These are phyloP conservation scores for Dendropsophus ebraccatus DNA, from an alignment of 2,113 vertebrate species.

Conservation along the genomic window DNA sequence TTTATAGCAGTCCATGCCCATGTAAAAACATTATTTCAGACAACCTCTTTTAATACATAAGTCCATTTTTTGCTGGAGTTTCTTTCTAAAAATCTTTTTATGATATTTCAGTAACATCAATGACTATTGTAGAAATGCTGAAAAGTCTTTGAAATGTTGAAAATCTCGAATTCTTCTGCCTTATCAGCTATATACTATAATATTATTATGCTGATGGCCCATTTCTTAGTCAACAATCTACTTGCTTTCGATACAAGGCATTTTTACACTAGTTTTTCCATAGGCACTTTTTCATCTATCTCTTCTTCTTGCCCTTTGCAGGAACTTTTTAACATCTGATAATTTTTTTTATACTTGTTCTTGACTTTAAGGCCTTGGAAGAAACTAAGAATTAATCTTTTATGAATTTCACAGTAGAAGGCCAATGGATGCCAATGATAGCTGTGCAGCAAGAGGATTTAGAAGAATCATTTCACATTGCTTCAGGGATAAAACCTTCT, in stretches of 20 bases:
- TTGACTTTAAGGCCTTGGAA: constrained; percentile 5
- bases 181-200: not conserved
- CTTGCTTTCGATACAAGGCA: not conserved
- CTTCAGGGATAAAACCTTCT: constrained; percentile 15
- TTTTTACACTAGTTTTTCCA: not conserved
- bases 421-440: constrained; percentile 12
- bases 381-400: constrained; percentile 31
- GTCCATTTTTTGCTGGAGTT: too few relatives aligned
- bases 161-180: not conserved
- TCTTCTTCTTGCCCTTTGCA: not conserved
- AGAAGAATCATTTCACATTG: constrained; percentile 6
- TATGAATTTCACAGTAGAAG: constrained; percentile 35
- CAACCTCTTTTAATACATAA: too few relatives aligned
- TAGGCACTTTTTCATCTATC: not conserved
- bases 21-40: too few relatives aligned
- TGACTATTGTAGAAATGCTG: not conserved
- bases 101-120: not conserved
- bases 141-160: not conserved
- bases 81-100: too few relatives aligned
- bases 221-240: not conserved
- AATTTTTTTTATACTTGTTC: not conserved
- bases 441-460: constrained; percentile 15
- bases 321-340: not conserved
- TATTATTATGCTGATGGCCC: not conserved
- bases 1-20: too few relatives aligned